Conservation (phyloP, 2,888 invertebrate genomes). For the Caprella mutica region DNA sequence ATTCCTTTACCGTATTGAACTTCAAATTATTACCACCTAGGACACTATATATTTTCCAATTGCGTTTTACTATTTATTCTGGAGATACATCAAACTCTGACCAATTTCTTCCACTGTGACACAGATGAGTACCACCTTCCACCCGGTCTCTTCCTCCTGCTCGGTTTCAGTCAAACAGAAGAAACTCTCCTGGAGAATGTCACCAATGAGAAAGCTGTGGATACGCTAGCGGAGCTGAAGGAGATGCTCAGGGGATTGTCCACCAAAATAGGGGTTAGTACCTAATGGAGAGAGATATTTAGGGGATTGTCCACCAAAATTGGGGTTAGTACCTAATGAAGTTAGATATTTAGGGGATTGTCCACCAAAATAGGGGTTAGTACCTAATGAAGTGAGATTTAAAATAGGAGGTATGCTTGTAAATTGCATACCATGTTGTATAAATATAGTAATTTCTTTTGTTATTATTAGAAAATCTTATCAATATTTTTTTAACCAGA, state of each 20-base stretch:
- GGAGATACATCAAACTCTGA: too few species aligned
- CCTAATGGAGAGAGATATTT: slow-evolving; percentile 16
- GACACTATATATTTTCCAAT: too few species aligned
- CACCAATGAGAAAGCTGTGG: slow-evolving; percentile 19
- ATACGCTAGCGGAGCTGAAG: slow-evolving; percentile 17
- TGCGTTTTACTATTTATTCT: too few species aligned
- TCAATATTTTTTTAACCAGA: too few species aligned
- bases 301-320: slow-evolving; percentile 7
- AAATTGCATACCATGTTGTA: too few species aligned
- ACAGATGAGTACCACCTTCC: slow-evolving; percentile 28
- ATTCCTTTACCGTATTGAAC: too few species aligned
- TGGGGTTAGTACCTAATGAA: slow-evolving; percentile 26
- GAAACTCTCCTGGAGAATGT: slow-evolving; percentile 19
- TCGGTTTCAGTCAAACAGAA: slow-evolving; percentile 28
- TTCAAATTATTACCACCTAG: too few species aligned
- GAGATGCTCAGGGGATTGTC: slow-evolving; percentile 16
- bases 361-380: slow-evolving; percentile 19
- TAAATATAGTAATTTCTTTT: too few species aligned
- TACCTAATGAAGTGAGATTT: too few species aligned
- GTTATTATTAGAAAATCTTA: too few species aligned
- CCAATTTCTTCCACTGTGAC: too few species aligned
- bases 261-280: slow-evolving; percentile 17
- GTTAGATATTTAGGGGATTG: slow-evolving; percentile 13
- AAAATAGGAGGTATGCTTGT: too few species aligned
- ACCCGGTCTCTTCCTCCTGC: slow-evolving; percentile 27